Conservation (phyloP, 2,888 invertebrate species). For the Omphaloscelis lunosa region DNA sequence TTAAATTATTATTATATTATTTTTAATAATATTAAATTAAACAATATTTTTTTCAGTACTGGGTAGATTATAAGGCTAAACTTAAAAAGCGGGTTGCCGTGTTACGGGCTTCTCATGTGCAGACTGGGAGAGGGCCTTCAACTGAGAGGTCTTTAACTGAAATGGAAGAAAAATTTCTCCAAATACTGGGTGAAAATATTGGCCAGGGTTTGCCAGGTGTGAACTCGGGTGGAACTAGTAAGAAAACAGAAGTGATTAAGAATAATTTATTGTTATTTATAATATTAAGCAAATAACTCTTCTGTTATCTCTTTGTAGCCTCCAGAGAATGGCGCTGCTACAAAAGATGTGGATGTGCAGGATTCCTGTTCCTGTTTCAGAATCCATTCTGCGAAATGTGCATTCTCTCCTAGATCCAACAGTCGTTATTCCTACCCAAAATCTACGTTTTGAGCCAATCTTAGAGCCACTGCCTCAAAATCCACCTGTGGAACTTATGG, state of each 20-base stretch:
- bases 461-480: conserved; percentile 3
- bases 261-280: not conserved
- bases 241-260: not conserved
- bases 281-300: not conserved
- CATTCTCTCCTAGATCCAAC: not conserved
- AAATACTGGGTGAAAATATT: not conserved
- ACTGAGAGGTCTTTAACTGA: not conserved
- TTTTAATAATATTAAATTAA: not conserved
- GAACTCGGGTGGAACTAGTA: not conserved
- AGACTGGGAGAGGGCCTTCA: not conserved
- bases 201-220: not conserved
- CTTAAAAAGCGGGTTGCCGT: not conserved
- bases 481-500: not conserved
- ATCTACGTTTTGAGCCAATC: not conserved
- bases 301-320: not conserved
- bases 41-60: not conserved
- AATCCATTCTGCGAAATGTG: not conserved
- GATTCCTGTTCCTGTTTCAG: not conserved
- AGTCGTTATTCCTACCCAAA: not conserved
- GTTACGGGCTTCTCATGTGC: not conserved
- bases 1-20: not conserved
- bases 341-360: not conserved
- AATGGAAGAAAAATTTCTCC: not conserved
- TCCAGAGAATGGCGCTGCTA: not conserved
- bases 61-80: not conserved